A percentile compares a stretch with the other conserved stretches of the same genome.
These are phyloP conservation scores for Apodemus agrarius DNA, from an alignment of 2,797 vertebrate genomes.

Conservation along the genomic window DNA sequence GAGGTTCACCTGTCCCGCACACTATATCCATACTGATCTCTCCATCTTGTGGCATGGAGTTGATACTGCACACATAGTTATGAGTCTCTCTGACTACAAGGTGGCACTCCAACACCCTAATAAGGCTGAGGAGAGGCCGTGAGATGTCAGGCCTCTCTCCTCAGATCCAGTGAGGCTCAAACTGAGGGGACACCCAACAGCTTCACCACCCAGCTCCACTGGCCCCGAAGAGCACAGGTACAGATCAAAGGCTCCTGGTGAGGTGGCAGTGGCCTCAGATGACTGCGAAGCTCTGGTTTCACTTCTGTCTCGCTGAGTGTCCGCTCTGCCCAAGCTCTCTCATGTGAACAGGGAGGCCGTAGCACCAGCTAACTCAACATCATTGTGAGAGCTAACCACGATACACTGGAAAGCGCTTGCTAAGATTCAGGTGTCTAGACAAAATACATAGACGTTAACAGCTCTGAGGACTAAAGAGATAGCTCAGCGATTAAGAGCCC, in stretches of 20 bases:
- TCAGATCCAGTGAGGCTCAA: not conserved
- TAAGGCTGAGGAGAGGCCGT: not conserved
- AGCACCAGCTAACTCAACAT: not conserved
- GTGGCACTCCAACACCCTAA: not conserved
- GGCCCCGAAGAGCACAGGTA: not conserved
- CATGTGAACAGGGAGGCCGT: not conserved
- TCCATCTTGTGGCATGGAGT: not conserved
- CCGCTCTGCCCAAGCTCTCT: not conserved
- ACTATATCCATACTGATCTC: accelerated
- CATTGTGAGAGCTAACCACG: not conserved
- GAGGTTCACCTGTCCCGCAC: not conserved
- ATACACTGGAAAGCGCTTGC: not conserved
- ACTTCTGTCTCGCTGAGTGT: not conserved
- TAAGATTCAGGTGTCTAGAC: not conserved
- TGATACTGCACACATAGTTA: accelerated
- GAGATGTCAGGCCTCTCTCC: not conserved
- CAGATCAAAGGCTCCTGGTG: not conserved
- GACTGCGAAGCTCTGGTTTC: not conserved
- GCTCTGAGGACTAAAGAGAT: not conserved
- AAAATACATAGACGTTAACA: not conserved
- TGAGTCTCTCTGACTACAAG: not conserved
- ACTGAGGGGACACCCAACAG: too few relatives aligned
- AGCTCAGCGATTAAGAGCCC: not conserved
- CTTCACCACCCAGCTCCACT: accelerated
- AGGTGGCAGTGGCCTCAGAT: not conserved